These are phyloP conservation scores for Linnaemya tessellans DNA, from an alignment of 2,888 invertebrate genomes.

Conservation along the genomic window DNA sequence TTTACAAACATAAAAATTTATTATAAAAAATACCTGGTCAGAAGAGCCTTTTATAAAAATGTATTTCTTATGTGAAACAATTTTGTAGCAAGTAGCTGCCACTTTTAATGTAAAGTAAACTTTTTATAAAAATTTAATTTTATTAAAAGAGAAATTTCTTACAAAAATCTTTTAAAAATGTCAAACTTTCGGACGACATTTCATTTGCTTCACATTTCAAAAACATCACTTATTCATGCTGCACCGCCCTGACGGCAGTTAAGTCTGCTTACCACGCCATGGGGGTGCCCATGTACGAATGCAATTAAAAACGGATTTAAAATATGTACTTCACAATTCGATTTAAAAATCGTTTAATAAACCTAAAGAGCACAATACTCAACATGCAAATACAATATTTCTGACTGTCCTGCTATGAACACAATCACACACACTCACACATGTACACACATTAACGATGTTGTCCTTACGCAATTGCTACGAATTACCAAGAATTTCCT, in stretches of 20 bases:
- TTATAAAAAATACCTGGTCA: neutral
- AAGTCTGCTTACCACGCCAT: constrained; percentile 58
- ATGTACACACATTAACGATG: constrained; percentile 5
- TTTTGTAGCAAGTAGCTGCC: too few species aligned
- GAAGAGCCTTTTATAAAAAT: neutral
- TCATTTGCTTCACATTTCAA: neutral
- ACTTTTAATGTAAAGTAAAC: too few species aligned
- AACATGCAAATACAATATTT: constrained; percentile 49
- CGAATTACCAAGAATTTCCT: constrained; percentile 65
- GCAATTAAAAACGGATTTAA: constrained; percentile 72
- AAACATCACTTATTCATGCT: neutral
- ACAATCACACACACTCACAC: neutral
- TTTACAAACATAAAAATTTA: too few species aligned
- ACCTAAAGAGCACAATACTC: constrained; percentile 36
- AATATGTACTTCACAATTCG: constrained; percentile 54
- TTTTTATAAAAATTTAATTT: too few species aligned
- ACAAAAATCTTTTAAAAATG: too few species aligned
- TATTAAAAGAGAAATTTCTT: too few species aligned
- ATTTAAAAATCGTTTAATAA: constrained; percentile 11
- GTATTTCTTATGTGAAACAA: too few species aligned
- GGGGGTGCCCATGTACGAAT: constrained; percentile 67
- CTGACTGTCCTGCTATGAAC: constrained; percentile 34
- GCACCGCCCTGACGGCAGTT: neutral
- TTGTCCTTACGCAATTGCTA: constrained; percentile 59
- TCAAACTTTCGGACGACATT: too few species aligned